Evolutionary conservation across 2,888 invertebrate species (phyloP).

Genomic region (Thera obeliscata): DNA sequence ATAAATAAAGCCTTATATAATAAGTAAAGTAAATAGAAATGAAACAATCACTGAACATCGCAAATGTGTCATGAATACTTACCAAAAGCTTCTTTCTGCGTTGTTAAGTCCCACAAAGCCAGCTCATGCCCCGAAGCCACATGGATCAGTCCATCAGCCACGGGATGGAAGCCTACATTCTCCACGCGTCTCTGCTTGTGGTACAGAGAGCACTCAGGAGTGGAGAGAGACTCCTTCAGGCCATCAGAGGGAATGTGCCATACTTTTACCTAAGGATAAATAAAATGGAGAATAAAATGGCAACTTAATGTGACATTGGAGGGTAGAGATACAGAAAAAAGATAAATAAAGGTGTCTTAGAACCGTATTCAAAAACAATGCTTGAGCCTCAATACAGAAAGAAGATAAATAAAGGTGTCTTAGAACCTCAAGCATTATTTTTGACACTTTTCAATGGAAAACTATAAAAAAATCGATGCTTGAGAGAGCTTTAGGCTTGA

Average conservation of each 20-base stretch:
- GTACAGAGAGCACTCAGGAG: slow-evolving; percentile 92
- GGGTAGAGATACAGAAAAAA: neutral
- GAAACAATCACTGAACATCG: too few relatives aligned
- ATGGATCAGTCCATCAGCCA: slow-evolving; percentile 94
- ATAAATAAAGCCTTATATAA: too few relatives aligned
- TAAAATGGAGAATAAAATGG: neutral
- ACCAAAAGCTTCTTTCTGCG: slow-evolving; percentile 92
- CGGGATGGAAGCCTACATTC: slow-evolving; percentile 95
- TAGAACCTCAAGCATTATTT: too few relatives aligned
- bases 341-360: too few relatives aligned
- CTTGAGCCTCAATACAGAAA: too few relatives aligned
- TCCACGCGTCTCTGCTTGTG: slow-evolving; percentile 94
- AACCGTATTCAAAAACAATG: too few relatives aligned
- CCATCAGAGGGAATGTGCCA: slow-evolving; percentile 95
- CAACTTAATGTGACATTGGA: neutral
- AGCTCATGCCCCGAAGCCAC: slow-evolving; percentile 92
- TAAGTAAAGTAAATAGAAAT: too few relatives aligned
- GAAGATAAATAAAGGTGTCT: too few relatives aligned
- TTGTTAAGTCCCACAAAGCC: slow-evolving; percentile 93
- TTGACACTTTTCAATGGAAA: too few relatives aligned
- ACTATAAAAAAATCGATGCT: too few relatives aligned
- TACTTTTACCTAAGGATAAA: slow-evolving; percentile 88
- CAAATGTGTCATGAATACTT: slow-evolving; percentile 36
- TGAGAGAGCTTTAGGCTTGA: too few relatives aligned
- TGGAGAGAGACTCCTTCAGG: slow-evolving; percentile 89